Conservation (phyloP, 1,140 invertebrate genomes). For the Diabrotica undecimpunctata region DNA sequence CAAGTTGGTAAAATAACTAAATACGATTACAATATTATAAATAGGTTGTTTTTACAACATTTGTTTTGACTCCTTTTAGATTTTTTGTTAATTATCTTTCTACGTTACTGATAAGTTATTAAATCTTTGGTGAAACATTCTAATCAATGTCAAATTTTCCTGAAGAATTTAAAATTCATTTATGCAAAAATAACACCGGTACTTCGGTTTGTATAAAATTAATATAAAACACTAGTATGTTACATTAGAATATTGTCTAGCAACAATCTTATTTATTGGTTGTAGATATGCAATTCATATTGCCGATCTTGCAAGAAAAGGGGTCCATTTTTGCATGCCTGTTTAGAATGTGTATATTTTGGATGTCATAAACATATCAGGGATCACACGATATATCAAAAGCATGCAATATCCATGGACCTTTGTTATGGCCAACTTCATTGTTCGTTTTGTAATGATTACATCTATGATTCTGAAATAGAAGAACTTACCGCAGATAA, state of each 20-base stretch:
- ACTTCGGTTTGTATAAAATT: too few relatives aligned
- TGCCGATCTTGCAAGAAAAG: conserved; percentile 75
- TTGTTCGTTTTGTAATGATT: conserved; percentile 88
- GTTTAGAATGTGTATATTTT: conserved; percentile 88
- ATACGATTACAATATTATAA: too few relatives aligned
- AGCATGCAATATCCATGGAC: conserved; percentile 83
- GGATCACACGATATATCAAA: conserved; percentile 75
- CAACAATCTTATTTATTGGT: conserved; percentile 30
- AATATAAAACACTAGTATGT: conserved; percentile 14
- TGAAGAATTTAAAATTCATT: too few relatives aligned
- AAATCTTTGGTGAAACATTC: too few relatives aligned
- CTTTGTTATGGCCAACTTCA: conserved; percentile 85
- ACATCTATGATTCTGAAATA: conserved; percentile 57
- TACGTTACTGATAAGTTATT: too few relatives aligned
- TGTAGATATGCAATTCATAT: conserved; percentile 68
- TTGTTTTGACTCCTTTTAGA: too few relatives aligned
- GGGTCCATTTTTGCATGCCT: conserved; percentile 78
- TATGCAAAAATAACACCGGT: too few relatives aligned
- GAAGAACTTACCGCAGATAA: conserved; percentile 52
- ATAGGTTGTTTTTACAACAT: too few relatives aligned
- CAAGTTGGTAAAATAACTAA: too few relatives aligned
- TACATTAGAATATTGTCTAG: conserved; percentile 6
- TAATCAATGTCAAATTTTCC: too few relatives aligned
- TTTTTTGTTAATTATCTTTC: too few relatives aligned
- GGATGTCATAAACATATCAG: conserved; percentile 87